Evolutionary conservation across 30 jellyfish, hydroid and myxozoan genomes (phyloP).

Genomic region (Phacellophora camtschatica): DNA sequence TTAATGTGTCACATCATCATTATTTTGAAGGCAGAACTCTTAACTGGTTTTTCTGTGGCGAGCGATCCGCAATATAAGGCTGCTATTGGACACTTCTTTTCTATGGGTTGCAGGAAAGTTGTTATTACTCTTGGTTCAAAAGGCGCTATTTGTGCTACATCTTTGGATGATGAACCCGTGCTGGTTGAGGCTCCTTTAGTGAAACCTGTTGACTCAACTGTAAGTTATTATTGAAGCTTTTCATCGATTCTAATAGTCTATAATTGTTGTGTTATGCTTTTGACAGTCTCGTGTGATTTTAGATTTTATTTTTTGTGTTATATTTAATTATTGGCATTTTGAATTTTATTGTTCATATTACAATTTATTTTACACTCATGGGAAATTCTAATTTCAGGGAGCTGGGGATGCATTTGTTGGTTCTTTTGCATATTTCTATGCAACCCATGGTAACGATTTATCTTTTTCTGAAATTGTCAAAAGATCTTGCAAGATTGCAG

Average conservation of each 20-base stretch:
- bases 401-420: conserved; percentile 99
- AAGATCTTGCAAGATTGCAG: conserved; percentile 77
- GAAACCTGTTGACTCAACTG: conserved; percentile 94
- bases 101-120: conserved; percentile 66
- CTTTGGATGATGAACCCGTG: conserved; percentile 16
- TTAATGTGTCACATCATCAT: no score
- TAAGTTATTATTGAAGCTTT: conserved; percentile 2
- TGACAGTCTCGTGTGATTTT: no score
- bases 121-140: conserved; percentile 87
- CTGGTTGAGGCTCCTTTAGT: conserved; percentile 27
- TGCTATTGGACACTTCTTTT: conserved; percentile 55
- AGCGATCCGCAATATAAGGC: conserved; percentile 13
- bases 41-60: conserved; percentile 73
- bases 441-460: conserved; percentile 32
- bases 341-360: no score
- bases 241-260: no score
- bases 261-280: no score
- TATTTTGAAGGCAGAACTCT: conserved; percentile 85
- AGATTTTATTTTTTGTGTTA: no score
- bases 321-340: no score
- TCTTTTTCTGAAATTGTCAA: conserved; percentile 45
- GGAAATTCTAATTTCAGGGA: no score
- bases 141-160: conserved; percentile 86
- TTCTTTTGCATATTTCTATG: conserved; percentile 67
- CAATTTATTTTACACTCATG: no score